Evolutionary conservation across 2,797 vertebrate species (phyloP), one percentile per base, ranked within the genome.

Genomic region (Acridotheres tristis): DNA sequence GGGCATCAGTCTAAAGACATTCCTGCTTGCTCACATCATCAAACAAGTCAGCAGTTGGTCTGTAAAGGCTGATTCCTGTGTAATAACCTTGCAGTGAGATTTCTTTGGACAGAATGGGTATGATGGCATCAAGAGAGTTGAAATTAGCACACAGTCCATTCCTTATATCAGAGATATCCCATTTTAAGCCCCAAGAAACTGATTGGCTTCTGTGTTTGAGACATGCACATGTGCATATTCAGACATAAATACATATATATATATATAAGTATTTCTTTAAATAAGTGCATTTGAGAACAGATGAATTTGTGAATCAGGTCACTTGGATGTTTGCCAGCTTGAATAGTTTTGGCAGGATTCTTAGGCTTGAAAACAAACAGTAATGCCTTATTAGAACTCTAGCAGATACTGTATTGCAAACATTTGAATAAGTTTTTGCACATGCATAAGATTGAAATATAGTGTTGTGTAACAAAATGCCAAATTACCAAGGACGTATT

Each of bases 381-480:
- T 30, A 75, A 11, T 21, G 48, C 38, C 63, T 94, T 94, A 82
- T 83, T 88, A 85, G 47, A 89, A 89, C 75, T 89, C 78, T 92
- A 84, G 79, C 62, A 94, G 83, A 87, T 72, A 67, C 32, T 79
- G 32, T 65, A 79, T 50, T 93, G 48, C 73, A 95, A 94, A 75
- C 36, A 67, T 89, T 92, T 79, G 75, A 95, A 91, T 43, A 62
- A 63, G 38, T 20, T 89, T 94, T 90, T 93, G 76, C 74, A 95
- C 83, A 94, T 84, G 79, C 36, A 62, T 29, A 80, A 90, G 88
- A 93, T 30, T 74, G 71, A 96, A 90, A 84, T 88, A 86, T 42
- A 10, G 1, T 36, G 25, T 51, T 87, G 17, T 83, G 82, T 94
- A 76, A 80, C 57, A 95, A 96, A 96, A 81, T 32, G 88, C 73